These are phyloP conservation scores for Lacerta viridis DNA, from an alignment of 2,797 vertebrate genomes.

Conservation along the genomic window DNA sequence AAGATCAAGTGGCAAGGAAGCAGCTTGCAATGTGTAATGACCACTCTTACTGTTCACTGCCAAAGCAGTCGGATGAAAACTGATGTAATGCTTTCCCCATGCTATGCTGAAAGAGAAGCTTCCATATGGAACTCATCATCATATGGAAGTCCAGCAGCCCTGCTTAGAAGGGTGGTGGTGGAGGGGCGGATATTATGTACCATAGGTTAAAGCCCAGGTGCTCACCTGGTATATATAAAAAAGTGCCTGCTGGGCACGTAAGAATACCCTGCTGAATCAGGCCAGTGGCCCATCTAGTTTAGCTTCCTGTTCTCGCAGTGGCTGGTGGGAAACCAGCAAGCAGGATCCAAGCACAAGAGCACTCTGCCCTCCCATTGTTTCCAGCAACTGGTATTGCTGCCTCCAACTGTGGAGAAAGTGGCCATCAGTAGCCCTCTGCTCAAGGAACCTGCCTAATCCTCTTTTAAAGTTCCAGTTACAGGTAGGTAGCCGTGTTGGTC, in stretches of 20 bases:
- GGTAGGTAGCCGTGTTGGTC: too few species aligned
- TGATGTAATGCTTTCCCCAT: neutral
- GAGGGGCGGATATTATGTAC: neutral
- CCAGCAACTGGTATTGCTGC: too few species aligned
- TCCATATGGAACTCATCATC: neutral
- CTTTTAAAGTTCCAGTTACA: too few species aligned
- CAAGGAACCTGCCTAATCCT: too few species aligned
- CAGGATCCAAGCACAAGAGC: too few species aligned
- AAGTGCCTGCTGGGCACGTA: neutral
- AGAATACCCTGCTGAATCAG: neutral
- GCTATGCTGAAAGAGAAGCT: neutral
- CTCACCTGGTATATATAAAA: constrained; percentile 19
- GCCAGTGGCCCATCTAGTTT: too few species aligned
- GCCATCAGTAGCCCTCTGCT: too few species aligned
- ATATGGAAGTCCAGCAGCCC: neutral
- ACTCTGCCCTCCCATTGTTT: too few species aligned
- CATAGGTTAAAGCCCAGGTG: neutral
- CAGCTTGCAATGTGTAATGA: neutral
- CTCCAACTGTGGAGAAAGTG: too few species aligned
- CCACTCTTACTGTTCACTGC: neutral
- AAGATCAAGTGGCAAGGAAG: neutral
- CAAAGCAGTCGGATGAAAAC: neutral
- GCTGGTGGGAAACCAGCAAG: too few species aligned
- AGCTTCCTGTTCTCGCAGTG: too few species aligned
- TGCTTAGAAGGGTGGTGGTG: neutral